Percentiles rank a stretch among this genome's conserved stretches.
Conservation (phyloP, 2,888 invertebrate genomes). For the Pseudoips prasinana region DNA sequence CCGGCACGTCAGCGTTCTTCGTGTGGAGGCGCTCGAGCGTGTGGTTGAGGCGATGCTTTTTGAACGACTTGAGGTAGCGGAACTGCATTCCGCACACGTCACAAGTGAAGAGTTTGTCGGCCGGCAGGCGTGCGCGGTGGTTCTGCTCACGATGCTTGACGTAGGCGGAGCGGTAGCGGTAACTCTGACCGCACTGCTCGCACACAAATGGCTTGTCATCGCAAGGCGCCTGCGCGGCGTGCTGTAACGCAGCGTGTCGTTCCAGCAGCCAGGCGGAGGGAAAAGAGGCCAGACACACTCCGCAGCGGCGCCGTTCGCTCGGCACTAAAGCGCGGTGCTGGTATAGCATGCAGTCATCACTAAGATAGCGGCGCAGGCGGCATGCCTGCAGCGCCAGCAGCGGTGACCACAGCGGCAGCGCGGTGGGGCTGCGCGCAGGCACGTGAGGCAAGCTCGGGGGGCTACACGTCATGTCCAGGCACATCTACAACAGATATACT, state of each 20-base stretch:
- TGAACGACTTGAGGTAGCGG: conserved; percentile 93
- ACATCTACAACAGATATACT: conserved; percentile 52
- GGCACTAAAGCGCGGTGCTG: conserved; percentile 61
- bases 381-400: conserved; percentile 73
- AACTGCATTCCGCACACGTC: conserved; percentile 97
- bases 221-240: conserved; percentile 84
- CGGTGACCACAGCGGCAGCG: conserved; percentile 73
- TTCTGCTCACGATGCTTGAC: conserved; percentile 92
- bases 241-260: conserved; percentile 92
- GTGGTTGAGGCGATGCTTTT: conserved; percentile 94
- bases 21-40: conserved; percentile 92
- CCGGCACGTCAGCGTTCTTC: conserved; percentile 78
- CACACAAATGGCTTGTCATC: conserved; percentile 95
- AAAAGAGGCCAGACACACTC: conserved; percentile 92
- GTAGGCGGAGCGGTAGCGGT: conserved; percentile 91
- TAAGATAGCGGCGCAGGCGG: conserved; percentile 72
- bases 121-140: conserved; percentile 92
- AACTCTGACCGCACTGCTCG: conserved; percentile 95
- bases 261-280: conserved; percentile 94
- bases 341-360: conserved; percentile 76
- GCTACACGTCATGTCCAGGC: conserved; percentile 69
- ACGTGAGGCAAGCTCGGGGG: conserved; percentile 55
- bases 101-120: conserved; percentile 94
- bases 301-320: conserved; percentile 84
- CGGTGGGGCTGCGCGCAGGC: conserved; percentile 59